Percentiles rank a stretch among this genome's conserved stretches.
Conservation (phyloP, 2,797 vertebrate genomes). For the Capromys pilorides region DNA sequence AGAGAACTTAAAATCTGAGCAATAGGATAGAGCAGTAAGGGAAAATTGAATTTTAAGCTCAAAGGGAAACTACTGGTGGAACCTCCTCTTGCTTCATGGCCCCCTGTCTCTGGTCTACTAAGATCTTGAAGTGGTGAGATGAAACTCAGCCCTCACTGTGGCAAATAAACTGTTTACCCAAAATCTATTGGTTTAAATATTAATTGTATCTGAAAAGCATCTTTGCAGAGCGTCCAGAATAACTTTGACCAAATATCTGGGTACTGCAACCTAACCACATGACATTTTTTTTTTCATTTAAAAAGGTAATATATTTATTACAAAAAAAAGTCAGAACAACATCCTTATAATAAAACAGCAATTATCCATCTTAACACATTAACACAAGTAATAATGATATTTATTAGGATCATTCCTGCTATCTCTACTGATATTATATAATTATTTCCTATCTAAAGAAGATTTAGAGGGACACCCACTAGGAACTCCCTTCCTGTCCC, state of each 20-base stretch:
- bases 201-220: background rate
- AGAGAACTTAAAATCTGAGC: background rate
- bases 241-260: background rate
- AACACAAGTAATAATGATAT: background rate
- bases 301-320: background rate
- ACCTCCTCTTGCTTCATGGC: background rate
- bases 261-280: background rate
- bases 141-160: background rate
- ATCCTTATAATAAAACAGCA: background rate
- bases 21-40: background rate
- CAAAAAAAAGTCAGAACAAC: background rate
- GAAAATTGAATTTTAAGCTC: background rate
- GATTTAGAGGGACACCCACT: too few relatives aligned
- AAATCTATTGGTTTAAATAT: background rate
- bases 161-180: background rate
- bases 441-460: background rate
- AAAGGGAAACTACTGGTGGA: background rate
- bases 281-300: background rate
- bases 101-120: background rate
- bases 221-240: background rate
- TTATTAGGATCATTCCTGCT: background rate
- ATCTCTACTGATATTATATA: background rate
- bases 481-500: too few relatives aligned
- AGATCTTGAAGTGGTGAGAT: background rate
- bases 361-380: background rate